Percentiles rank a stretch among this genome's conserved stretches.
These are phyloP conservation scores for Rhinichthys klamathensis DNA, from an alignment of 2,113 vertebrate genomes.

Conservation along the genomic window DNA sequence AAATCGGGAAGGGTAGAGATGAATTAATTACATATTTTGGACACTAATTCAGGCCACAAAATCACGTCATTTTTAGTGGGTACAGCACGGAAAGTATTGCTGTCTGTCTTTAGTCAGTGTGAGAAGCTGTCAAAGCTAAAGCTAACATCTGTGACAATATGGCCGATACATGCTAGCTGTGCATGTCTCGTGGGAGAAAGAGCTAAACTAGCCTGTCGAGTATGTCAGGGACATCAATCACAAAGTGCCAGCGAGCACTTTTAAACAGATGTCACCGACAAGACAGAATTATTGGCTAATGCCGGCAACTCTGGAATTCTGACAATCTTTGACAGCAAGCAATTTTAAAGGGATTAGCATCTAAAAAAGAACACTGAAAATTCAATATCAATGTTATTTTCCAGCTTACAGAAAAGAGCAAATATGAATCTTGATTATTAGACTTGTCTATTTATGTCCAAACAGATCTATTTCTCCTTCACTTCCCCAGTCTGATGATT, in stretches of 20 bases:
- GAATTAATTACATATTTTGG: not conserved
- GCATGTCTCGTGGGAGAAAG: conserved; percentile 25
- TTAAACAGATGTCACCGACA: conserved; percentile 44
- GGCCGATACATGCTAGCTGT: conserved; percentile 23
- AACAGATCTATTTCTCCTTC: conserved; percentile 24
- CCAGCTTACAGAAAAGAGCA: conserved; percentile 41
- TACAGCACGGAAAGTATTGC: not conserved
- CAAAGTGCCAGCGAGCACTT: conserved; percentile 30
- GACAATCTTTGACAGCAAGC: conserved; percentile 38
- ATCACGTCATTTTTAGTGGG: not conserved
- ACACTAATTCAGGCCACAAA: not conserved
- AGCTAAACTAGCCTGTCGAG: conserved; percentile 42
- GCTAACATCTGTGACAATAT: conserved; percentile 58
- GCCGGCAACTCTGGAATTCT: not conserved
- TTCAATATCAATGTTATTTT: conserved; percentile 49
- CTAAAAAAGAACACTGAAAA: conserved; percentile 28
- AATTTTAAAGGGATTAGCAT: conserved; percentile 40
- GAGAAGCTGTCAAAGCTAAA: conserved; percentile 48
- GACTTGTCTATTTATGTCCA: conserved; percentile 34
- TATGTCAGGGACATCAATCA: conserved; percentile 39
- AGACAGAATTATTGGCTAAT: conserved; percentile 39
- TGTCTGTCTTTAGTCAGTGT: conserved; percentile 27
- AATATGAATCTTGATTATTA: conserved; percentile 51
- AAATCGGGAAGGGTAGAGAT: not conserved
- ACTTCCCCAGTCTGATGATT: not conserved